Percentiles rank a stretch among this genome's conserved stretches.
These are phyloP conservation scores for Hydrozoanthus tunicans DNA, from an alignment of 64 coral and sea anemone genomes.

Conservation along the genomic window DNA sequence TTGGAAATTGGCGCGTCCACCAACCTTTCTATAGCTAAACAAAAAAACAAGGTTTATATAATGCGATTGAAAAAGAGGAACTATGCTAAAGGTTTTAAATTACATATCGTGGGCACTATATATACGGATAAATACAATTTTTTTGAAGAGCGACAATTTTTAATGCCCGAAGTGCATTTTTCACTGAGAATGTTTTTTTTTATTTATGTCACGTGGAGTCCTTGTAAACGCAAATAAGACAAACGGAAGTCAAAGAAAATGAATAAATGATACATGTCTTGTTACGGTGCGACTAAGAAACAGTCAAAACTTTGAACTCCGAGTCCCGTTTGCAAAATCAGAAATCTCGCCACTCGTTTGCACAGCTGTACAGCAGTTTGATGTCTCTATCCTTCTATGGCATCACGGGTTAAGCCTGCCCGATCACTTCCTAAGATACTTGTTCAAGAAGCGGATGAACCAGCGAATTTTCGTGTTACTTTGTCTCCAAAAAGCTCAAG, in stretches of 20 bases:
- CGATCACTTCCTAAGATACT: constrained; percentile 46
- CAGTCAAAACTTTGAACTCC: neutral
- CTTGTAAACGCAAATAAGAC: constrained; percentile 5
- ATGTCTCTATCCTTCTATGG: constrained; percentile 7
- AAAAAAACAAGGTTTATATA: neutral
- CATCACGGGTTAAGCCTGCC: constrained; percentile 1
- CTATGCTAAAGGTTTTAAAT: no score
- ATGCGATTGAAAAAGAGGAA: no score
- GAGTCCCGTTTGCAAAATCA: neutral
- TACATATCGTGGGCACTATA: no score
- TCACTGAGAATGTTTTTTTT: neutral
- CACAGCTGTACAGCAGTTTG: neutral
- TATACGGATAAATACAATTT: no score
- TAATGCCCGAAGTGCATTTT: neutral
- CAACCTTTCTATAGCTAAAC: neutral
- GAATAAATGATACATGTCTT: constrained; percentile 33
- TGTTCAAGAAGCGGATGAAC: constrained; percentile 18
- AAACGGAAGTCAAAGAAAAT: constrained; percentile 13
- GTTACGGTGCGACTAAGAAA: neutral
- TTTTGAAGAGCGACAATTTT: no score
- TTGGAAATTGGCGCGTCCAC: neutral
- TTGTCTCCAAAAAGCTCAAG: constrained; percentile 18
- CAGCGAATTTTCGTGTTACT: neutral
- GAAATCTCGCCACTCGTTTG: neutral
- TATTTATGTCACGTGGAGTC: neutral